These are phyloP conservation scores for Lamprotornis superbus DNA, from an alignment of 2,113 vertebrate genomes.

Conservation along the genomic window DNA sequence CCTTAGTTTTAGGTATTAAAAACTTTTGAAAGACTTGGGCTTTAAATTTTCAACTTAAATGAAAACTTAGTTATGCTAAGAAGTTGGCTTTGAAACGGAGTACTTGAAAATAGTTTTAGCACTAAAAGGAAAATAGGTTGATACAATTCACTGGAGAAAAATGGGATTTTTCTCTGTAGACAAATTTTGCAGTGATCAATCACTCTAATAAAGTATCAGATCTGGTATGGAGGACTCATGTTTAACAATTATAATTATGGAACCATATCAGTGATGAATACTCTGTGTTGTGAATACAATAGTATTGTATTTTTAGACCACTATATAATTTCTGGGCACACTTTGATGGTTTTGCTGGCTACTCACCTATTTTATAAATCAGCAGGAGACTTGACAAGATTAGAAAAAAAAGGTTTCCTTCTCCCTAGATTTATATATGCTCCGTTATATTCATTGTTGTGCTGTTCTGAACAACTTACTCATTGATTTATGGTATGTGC, in stretches of 20 bases:
- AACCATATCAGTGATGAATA: slow-evolving; percentile 33
- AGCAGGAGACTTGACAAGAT: slow-evolving; percentile 36
- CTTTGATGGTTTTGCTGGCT: slow-evolving; percentile 37
- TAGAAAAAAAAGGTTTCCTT: slow-evolving; percentile 3
- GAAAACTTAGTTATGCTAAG: background rate
- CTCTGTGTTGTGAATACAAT: slow-evolving; percentile 24
- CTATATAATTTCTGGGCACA: slow-evolving; percentile 27
- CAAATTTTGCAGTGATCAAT: slow-evolving; percentile 6
- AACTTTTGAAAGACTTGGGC: background rate
- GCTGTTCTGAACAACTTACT: slow-evolving; percentile 48
- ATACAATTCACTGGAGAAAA: slow-evolving; percentile 12
- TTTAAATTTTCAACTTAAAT: background rate
- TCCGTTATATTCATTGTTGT: slow-evolving; percentile 41
- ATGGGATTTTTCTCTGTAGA: background rate
- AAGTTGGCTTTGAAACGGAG: background rate
- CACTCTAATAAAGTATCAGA: slow-evolving; percentile 2
- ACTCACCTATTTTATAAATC: slow-evolving; percentile 45
- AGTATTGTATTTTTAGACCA: slow-evolving; percentile 42
- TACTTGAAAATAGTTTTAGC: slow-evolving; percentile 16
- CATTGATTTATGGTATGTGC: slow-evolving; percentile 32
- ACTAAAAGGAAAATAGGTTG: background rate
- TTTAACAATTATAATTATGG: slow-evolving; percentile 42
- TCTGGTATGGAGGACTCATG: background rate
- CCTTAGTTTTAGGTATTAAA: background rate
- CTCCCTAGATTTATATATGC: slow-evolving; percentile 32